Evolutionary conservation across 2,888 invertebrate species (phyloP).

Genomic region (Stomorhina lunata): DNA sequence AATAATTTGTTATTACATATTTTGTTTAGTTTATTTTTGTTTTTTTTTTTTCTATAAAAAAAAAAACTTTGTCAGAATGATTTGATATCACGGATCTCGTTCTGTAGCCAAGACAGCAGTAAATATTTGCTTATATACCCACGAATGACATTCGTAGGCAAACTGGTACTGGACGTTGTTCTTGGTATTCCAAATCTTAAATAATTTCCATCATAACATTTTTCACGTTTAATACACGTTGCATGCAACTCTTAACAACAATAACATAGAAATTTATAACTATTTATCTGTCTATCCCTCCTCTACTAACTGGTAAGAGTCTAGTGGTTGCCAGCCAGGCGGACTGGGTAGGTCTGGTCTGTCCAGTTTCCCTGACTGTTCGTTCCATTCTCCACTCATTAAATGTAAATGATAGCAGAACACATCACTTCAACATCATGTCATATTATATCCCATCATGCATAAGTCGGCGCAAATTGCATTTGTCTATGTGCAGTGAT

Average conservation of each 20-base stretch:
- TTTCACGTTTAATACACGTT: conserved; percentile 32
- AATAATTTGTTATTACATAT: background rate
- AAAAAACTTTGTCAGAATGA: conserved; percentile 49
- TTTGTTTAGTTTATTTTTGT: background rate
- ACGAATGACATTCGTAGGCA: too few species aligned
- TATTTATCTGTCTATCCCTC: conserved; percentile 9
- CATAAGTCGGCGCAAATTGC: background rate
- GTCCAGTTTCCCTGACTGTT: background rate
- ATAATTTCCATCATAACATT: conserved; percentile 45
- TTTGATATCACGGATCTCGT: conserved; percentile 53
- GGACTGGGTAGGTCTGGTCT: background rate
- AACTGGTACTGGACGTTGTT: background rate
- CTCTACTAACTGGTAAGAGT: background rate
- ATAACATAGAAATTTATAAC: conserved; percentile 18
- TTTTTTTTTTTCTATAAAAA: background rate
- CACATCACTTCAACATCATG: conserved; percentile 39
- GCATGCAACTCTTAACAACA: conserved; percentile 39
- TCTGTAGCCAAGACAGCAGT: background rate
- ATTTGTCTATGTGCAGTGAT: conserved; percentile 1
- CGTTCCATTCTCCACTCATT: conserved; percentile 42
- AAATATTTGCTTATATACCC: background rate
- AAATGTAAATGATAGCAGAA: conserved; percentile 61
- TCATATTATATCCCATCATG: conserved; percentile 14
- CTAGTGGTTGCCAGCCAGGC: conserved; percentile 22
- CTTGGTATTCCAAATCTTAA: conserved; percentile 23